These are phyloP conservation scores for Perca flavescens DNA, from an alignment of 2,113 vertebrate species.

Conservation along the genomic window DNA sequence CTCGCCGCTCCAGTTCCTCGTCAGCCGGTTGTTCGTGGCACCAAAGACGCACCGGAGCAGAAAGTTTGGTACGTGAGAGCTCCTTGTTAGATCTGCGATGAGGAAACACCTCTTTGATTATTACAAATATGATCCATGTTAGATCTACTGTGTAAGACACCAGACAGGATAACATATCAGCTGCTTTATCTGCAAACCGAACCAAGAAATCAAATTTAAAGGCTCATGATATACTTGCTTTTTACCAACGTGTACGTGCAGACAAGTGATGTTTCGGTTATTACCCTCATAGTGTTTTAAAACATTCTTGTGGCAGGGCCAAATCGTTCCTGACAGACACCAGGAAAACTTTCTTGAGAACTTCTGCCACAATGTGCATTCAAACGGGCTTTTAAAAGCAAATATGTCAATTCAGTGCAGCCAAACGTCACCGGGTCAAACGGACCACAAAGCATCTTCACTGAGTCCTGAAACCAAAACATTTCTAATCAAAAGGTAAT, in stretches of 20 bases:
- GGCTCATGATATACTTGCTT: not conserved
- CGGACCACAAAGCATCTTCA: not conserved
- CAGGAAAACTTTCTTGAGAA: not conserved
- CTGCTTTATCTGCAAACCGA: not conserved
- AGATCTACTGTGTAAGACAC: not conserved
- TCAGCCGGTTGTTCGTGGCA: not conserved
- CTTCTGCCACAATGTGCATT: not conserved
- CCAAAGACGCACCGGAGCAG: not conserved
- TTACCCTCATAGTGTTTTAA: too few species aligned
- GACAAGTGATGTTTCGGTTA: not conserved
- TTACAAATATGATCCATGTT: not conserved
- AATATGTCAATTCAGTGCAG: not conserved
- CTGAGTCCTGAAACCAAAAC: conserved; percentile 35
- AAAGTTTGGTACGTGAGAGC: not conserved
- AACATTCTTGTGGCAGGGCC: too few species aligned
- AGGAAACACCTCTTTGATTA: not conserved
- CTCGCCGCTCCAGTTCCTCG: not conserved
- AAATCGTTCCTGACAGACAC: not conserved
- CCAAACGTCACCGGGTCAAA: conserved; percentile 12
- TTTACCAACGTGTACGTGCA: not conserved
- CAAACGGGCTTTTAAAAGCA: not conserved
- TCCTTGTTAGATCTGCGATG: not conserved
- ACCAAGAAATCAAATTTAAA: not conserved
- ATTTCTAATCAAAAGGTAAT: not conserved
- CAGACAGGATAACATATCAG: not conserved